Evolutionary conservation across 2,113 vertebrate species (phyloP), one percentile per base, ranked within the genome.

Genomic region (Phylloscopus whistleri): DNA sequence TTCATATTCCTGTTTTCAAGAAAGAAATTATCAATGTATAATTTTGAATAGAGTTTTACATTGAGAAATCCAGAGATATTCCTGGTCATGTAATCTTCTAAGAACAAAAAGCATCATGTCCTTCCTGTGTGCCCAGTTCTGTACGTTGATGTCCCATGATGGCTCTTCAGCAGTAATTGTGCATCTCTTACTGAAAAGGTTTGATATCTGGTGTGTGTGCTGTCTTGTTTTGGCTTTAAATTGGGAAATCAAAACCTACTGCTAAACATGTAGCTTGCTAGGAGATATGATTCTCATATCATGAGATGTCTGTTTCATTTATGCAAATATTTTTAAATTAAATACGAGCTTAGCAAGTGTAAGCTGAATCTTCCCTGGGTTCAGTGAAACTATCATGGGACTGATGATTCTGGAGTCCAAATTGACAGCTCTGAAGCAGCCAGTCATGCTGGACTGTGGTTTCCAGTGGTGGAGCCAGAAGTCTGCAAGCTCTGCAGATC

Each of bases 131-230:
- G 17, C 23, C 2, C 1, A 4, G 13, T 53, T 11, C 41, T 59
- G 1, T 35, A 30, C 0, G 0, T 2, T n/a, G 5, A 18, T 64
- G 35, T 60, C 43, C 31, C 8, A 2, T 48, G 30, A 26, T 92
- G 66, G 26, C 41, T 80, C 10, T 69, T 83, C 52, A 27, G 39
- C 14, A 21, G 9, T 26, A 62, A 46, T 28, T 2, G 9, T 75
- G 19, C 6, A 17, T 63, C 37, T 53, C 8, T 78, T 58, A 31
- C 26, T 43, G 62, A 64, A 66, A 66, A 43, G 11, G 16, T 67
- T 75, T 67, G 11, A 1, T 51, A 23, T 1, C 17, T 46, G 15
- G 8, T 80, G 43, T 53, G 8, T 43, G 31, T 67, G 30, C 33
- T 62, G 15, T 64, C 72, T 56, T 76, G 33, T 31, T 74, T 62